Conservation (phyloP, 2,113 vertebrate species). For the Scartelaos histophorus region DNA sequence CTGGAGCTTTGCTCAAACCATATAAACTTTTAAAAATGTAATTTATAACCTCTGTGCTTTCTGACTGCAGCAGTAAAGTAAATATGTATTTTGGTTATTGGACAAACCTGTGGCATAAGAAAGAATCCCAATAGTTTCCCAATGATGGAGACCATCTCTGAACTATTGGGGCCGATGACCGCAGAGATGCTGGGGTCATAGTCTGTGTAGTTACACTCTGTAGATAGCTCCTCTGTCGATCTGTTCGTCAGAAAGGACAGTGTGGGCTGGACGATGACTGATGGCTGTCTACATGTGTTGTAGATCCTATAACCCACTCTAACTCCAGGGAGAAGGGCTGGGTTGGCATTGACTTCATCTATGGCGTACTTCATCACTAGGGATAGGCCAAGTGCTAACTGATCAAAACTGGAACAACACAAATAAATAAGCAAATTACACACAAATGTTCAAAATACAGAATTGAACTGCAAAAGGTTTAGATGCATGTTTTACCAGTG, state of each 20-base stretch:
- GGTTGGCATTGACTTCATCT: slow-evolving; percentile 87
- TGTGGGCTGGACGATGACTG: slow-evolving; percentile 76
- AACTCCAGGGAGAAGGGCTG: slow-evolving; percentile 77
- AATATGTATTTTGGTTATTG: neutral
- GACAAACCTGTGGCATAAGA: slow-evolving; percentile 85
- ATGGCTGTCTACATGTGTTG: slow-evolving; percentile 76
- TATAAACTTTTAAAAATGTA: no score
- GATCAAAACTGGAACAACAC: slow-evolving; percentile 68
- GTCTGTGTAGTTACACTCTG: slow-evolving; percentile 79
- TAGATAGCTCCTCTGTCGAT: slow-evolving; percentile 4
- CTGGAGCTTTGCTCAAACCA: no score
- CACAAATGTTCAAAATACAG: neutral
- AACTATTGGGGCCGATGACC: slow-evolving; percentile 81
- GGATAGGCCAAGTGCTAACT: slow-evolving; percentile 73
- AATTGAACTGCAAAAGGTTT: neutral
- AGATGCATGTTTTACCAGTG: neutral
- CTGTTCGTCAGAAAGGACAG: slow-evolving; percentile 77
- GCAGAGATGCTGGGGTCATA: slow-evolving; percentile 82
- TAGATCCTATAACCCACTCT: slow-evolving; percentile 81
- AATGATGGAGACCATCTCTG: slow-evolving; percentile 76
- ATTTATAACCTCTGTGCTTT: no score
- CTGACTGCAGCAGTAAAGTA: no score
- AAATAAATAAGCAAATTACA: neutral
- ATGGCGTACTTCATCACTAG: slow-evolving; percentile 85
- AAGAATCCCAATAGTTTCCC: slow-evolving; percentile 86